Evolutionary conservation across 2,797 vertebrate genomes (phyloP).

Genomic region (Phoebastria nigripes): DNA sequence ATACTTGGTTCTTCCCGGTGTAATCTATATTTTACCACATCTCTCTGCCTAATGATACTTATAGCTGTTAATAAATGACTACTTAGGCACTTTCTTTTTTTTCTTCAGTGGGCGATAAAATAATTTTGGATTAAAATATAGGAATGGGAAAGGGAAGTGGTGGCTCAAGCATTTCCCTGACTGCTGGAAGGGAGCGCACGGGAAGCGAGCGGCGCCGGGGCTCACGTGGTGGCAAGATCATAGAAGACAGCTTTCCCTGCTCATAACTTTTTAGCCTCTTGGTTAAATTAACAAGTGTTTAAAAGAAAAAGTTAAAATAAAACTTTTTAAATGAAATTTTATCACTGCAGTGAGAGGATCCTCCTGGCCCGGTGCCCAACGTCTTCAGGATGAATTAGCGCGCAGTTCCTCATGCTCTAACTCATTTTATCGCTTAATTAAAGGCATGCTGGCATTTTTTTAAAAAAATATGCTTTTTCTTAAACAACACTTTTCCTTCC

Average conservation of each 20-base stretch:
- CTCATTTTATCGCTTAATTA: constrained; percentile 29
- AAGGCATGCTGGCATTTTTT: background rate
- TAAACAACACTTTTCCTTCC: background rate
- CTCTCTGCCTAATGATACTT: constrained; percentile 56
- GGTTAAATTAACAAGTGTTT: background rate
- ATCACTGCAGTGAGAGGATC: background rate
- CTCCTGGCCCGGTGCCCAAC: background rate
- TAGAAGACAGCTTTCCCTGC: background rate
- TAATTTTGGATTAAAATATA: background rate
- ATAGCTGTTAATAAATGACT: constrained; percentile 58
- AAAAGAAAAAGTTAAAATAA: background rate
- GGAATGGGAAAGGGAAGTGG: background rate
- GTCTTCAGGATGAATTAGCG: constrained; percentile 20
- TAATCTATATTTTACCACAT: constrained; percentile 66
- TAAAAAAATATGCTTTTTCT: background rate
- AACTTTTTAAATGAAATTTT: background rate
- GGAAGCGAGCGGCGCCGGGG: background rate
- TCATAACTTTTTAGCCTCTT: background rate
- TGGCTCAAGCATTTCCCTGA: background rate
- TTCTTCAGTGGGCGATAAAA: background rate
- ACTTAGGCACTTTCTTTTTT: background rate
- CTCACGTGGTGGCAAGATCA: fast-evolving
- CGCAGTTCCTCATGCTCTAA: background rate
- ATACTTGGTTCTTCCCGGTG: constrained; percentile 28
- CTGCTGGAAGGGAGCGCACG: fast-evolving